Evolutionary conservation across 2,113 vertebrate species (phyloP), one percentile per base, ranked within the genome.

Genomic region (Syrmaticus mikado): DNA sequence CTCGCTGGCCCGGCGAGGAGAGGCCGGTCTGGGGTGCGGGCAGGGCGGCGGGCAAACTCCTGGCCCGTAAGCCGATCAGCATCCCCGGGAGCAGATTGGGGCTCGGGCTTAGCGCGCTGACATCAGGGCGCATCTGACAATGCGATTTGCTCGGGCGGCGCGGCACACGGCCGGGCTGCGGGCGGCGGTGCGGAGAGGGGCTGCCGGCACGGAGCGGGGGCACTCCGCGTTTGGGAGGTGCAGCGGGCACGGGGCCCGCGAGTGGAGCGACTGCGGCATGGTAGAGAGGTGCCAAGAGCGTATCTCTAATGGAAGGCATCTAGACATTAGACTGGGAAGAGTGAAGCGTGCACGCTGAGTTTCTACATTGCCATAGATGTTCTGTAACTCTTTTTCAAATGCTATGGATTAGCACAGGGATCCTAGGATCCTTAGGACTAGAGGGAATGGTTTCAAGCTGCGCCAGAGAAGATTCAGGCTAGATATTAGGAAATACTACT

Each of bases 31-130:
- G 82, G 12, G 57, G 10, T 11, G 43, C 43, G 34, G 70, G 14
- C 73, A 94, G 91, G 93, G 79, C 96, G 48, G 61, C 30, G 75
- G 17, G 61, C 96, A 55, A 97, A 96, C 62, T 97, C 92, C 96
- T 80, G 93, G 89, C 93, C 41, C 80, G n/a, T 98, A 98, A 98
- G 98, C 98, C 97, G 98, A 98, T 98, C 98, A 98, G 74, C 95
- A 85, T 87, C 94, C 93, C 94, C 32, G 25, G 34, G 72, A 94
- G 94, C 22, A 76, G 96, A 95, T 83, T 80, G 93, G 93, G 96
- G 92, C 95, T 90, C 62, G 71, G 82, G 72, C 36, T 96, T 88
- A 95, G 91, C 87, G 83, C 81, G 86, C 89, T 92, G 92, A 90
- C 90, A 94, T 81, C 95, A 70, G 91, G 85, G 68, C 86, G 77